These are phyloP conservation scores for Cydia splendana DNA, from an alignment of 1,140 invertebrate species.

Conservation along the genomic window DNA sequence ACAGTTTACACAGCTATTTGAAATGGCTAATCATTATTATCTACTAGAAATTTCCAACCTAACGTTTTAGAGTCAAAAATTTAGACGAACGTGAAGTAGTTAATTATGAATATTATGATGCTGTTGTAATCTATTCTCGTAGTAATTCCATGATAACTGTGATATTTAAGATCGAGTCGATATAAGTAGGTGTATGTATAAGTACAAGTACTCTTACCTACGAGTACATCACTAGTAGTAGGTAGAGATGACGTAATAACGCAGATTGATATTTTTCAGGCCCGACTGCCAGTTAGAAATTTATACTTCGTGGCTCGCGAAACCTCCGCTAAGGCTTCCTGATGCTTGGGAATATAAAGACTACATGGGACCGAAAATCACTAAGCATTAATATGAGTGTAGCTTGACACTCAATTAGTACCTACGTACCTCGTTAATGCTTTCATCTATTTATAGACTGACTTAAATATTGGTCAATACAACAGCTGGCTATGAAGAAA, in stretches of 20 bases:
- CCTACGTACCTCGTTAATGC: neutral
- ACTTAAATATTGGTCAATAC: constrained; percentile 12
- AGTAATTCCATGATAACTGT: too few relatives aligned
- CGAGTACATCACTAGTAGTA: neutral
- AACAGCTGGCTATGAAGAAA: constrained; percentile 20
- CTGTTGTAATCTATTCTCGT: too few relatives aligned
- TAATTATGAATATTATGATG: too few relatives aligned
- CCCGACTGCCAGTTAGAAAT: constrained; percentile 70
- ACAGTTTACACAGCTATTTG: too few relatives aligned
- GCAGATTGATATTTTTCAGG: constrained; percentile 46
- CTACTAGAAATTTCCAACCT: too few relatives aligned
- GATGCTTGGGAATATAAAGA: constrained; percentile 66
- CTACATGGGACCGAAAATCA: constrained; percentile 40
- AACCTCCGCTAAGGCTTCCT: constrained; percentile 56
- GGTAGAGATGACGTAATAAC: neutral
- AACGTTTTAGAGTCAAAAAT: too few relatives aligned
- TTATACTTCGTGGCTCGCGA: constrained; percentile 65
- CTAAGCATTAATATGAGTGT: neutral
- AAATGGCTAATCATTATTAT: too few relatives aligned
- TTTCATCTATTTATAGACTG: neutral
- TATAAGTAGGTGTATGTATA: too few relatives aligned
- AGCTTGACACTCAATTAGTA: neutral
- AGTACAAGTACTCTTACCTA: too few relatives aligned
- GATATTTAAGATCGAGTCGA: too few relatives aligned
- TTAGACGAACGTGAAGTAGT: too few relatives aligned